Evolutionary conservation across 2,113 vertebrate species (phyloP).

Genomic region (Ascaphus truei): DNA sequence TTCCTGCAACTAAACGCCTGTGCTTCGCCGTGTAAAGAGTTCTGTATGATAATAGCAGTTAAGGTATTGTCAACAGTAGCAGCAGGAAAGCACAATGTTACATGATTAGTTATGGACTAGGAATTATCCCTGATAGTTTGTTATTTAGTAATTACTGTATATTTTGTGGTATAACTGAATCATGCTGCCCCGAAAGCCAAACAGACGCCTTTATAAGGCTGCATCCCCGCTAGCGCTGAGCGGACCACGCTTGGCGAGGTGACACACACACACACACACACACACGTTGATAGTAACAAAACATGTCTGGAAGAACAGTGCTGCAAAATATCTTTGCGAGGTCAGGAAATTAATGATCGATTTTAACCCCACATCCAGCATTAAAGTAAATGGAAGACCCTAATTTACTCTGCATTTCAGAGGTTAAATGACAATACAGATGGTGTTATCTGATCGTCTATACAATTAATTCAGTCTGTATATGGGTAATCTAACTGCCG

Average conservation of each 20-base stretch:
- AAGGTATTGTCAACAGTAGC: constrained; percentile 4
- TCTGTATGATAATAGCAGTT: not conserved
- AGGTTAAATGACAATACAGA: constrained; percentile 7
- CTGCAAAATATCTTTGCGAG: not conserved
- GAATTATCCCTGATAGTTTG: not conserved
- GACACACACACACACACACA: not conserved
- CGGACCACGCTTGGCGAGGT: too few relatives aligned
- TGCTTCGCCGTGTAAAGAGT: not conserved
- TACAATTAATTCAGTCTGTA: not conserved
- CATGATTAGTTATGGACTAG: not conserved
- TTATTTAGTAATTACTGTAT: constrained; percentile 1
- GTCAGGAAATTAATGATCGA: constrained; percentile 29
- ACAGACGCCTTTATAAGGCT: not conserved
- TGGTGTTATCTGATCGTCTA: constrained; percentile 14
- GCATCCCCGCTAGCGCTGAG: too few relatives aligned
- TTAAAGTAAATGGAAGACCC: constrained; percentile 3
- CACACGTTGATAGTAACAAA: constrained; percentile 6
- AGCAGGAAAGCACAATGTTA: not conserved
- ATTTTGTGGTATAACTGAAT: constrained; percentile 7
- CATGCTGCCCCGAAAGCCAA: not conserved
- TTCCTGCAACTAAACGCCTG: too few relatives aligned
- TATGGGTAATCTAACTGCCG: not conserved
- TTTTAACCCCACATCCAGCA: not conserved
- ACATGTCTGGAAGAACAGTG: not conserved
- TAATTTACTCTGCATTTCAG: not conserved